Evolutionary conservation across 2,888 invertebrate species (phyloP).

Genomic region (Bellardia pandia): DNA sequence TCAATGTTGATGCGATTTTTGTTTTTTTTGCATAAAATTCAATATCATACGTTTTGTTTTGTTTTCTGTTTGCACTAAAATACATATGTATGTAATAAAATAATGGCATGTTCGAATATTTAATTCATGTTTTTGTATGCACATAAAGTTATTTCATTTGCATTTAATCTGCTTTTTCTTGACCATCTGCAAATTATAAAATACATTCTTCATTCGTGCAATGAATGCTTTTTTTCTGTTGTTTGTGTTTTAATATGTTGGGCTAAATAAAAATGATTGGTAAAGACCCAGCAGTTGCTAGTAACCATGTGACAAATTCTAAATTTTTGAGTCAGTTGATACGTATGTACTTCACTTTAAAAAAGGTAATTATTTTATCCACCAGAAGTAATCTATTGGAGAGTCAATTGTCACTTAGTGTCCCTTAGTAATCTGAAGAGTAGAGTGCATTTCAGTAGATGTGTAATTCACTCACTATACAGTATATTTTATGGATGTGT

Average conservation of each 20-base stretch:
- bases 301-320: too few species aligned
- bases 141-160: conserved; percentile 71
- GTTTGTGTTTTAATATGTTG: not conserved
- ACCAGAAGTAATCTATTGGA: too few species aligned
- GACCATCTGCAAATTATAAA: conserved; percentile 70
- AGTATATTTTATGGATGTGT: too few species aligned
- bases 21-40: conserved; percentile 25
- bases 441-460: too few species aligned
- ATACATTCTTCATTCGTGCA: conserved; percentile 29
- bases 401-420: too few species aligned
- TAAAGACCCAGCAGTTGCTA: too few species aligned
- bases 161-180: conserved; percentile 64
- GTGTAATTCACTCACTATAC: too few species aligned
- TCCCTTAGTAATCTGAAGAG: too few species aligned
- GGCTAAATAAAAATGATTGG: too few species aligned
- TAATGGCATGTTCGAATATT: conserved; percentile 43
- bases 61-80: conserved; percentile 20
- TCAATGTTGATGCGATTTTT: conserved; percentile 54
- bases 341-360: too few species aligned
- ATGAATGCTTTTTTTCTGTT: not conserved
- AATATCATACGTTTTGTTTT: conserved; percentile 26
- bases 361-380: too few species aligned
- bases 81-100: conserved; percentile 35
- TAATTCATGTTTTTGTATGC: conserved; percentile 59
- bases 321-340: too few species aligned